Evolutionary conservation across 2,113 vertebrate genomes (phyloP).

Genomic region (Platysteira castanea): DNA sequence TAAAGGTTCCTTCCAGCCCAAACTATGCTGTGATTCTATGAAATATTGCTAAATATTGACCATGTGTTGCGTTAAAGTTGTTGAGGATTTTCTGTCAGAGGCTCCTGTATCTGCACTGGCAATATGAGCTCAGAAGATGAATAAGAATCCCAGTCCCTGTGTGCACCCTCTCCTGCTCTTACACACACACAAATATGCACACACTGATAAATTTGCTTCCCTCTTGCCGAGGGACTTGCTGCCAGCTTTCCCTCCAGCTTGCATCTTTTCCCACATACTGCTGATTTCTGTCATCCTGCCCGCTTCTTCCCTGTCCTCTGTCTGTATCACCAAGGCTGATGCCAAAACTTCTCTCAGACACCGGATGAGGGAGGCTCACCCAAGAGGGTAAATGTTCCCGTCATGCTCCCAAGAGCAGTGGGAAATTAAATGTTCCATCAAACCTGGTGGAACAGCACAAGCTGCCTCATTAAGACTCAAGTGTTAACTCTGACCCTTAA

Average conservation of each 20-base stretch:
- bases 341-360: neutral
- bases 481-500: neutral
- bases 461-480: neutral
- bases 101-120: neutral
- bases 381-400: rapidly evolving
- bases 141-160: neutral
- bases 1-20: neutral
- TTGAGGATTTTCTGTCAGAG: neutral
- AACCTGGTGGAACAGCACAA: neutral
- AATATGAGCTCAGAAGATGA: neutral
- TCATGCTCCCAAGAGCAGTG: neutral
- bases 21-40: neutral
- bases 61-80: neutral
- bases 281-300: neutral
- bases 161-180: neutral
- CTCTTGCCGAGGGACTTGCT: neutral
- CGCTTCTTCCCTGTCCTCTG: neutral
- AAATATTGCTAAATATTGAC: neutral
- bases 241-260: neutral
- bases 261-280: neutral
- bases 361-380: rapidly evolving
- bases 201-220: neutral
- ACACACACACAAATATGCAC: neutral
- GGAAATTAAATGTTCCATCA: neutral
- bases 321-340: neutral